Evolutionary conservation across 2,797 vertebrate genomes (phyloP).

Genomic region (Anisognathus igniventris): DNA sequence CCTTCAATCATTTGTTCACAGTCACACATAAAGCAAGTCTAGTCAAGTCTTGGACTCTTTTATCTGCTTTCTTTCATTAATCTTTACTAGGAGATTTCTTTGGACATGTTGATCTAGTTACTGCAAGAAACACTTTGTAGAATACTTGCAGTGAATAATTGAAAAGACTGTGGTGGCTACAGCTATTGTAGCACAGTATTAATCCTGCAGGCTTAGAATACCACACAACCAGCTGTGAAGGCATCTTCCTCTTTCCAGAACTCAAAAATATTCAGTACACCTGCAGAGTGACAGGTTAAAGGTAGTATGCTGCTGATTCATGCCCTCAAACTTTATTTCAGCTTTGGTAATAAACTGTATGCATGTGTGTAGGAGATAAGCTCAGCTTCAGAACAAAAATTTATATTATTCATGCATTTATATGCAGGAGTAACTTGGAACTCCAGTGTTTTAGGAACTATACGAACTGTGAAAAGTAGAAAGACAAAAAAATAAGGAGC

Average conservation of each 20-base stretch:
- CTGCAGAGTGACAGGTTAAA: not conserved
- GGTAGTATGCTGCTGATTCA: not conserved
- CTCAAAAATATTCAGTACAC: not conserved
- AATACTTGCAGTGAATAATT: not conserved
- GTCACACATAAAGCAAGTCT: not conserved
- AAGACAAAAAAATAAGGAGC: rapidly evolving
- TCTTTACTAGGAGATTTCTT: not conserved
- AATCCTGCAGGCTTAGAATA: not conserved
- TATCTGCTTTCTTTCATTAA: not conserved
- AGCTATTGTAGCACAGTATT: not conserved
- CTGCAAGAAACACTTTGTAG: not conserved
- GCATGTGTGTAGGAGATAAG: not conserved
- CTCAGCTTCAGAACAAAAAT: not conserved
- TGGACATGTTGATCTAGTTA: not conserved
- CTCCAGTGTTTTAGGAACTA: not conserved
- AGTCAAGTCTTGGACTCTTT: not conserved
- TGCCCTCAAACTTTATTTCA: not conserved
- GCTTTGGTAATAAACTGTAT: not conserved
- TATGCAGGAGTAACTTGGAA: not conserved
- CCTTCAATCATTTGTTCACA: not conserved
- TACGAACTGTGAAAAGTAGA: not conserved
- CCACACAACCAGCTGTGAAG: not conserved
- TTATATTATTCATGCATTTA: not conserved
- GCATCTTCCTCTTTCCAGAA: not conserved
- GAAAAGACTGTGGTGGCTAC: not conserved